Evolutionary conservation across 2,888 invertebrate species (phyloP), one percentile per base, ranked within the genome.

Genomic region (Harpalus rubripes): DNA sequence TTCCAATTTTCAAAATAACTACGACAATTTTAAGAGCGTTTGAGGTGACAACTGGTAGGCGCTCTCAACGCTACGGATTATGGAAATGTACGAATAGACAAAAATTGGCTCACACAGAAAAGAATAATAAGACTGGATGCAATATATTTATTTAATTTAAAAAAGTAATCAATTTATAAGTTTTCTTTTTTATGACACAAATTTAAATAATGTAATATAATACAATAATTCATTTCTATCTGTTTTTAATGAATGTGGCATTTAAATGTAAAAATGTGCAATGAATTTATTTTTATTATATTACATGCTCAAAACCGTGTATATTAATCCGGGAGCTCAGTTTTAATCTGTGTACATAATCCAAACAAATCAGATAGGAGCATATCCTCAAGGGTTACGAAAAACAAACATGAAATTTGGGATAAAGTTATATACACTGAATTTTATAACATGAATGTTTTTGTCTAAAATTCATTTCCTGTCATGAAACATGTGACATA

Each of bases 331-430:
- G 16, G 18, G 8, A 61, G 59, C 59, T 61, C 59, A 61, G 10
- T 22, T 61, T 61, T 61, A 18, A 61, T 61, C 16, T 61, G 15
- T 61, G 18, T 61, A 61, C 15, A 0, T 61, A 61, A 61, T 61
- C 59, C 59, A 61, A 61, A 61, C 7, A 61, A 61, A 61, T 61
- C 16, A 61, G 16, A 61, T 61, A 52, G 10, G 44, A 52, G 44
- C 2, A 61, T 61, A 61, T 8, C 5, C 59, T 61, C 59, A 61
- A 61, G 59, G 59, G 59, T 2, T 61, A 16, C 16, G 4, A 16
- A 16, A 61, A 61, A 61, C 18, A 61, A 61, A 61, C 16, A 61
- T 61, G 22, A 16, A 61, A 61, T 61, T 61, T 61, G 18, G 18
- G 7, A 61, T 61, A 61, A 61, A 61, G 7, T 61, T 8, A n/a